Conservation (phyloP, 2,113 vertebrate genomes). For the Tinamus guttatus region DNA sequence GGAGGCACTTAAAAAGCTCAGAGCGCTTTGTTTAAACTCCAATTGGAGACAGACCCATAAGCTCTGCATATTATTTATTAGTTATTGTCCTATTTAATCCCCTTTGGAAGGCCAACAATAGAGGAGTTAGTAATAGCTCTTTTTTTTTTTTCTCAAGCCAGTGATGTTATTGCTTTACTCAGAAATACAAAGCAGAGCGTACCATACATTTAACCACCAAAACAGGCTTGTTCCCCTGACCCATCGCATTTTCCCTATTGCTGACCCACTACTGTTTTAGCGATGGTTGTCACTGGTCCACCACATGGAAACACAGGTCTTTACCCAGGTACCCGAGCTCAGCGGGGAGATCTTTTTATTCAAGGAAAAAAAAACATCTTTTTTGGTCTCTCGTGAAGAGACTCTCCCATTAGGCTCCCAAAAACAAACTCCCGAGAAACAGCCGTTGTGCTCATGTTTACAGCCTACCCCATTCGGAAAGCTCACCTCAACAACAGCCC, state of each 20-base stretch:
- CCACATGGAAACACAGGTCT: neutral
- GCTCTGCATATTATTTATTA: slow-evolving; percentile 40
- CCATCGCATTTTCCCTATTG: neutral
- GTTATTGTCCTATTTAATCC: slow-evolving; percentile 64
- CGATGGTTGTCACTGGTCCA: too few species aligned
- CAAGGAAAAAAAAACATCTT: too few species aligned
- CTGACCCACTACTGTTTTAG: neutral
- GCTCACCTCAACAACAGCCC: neutral
- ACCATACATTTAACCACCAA: neutral
- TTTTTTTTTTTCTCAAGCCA: neutral
- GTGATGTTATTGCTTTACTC: neutral
- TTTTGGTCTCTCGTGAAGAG: neutral
- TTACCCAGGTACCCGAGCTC: neutral
- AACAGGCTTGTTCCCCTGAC: neutral
- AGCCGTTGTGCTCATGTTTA: accelerated
- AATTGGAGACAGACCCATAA: slow-evolving; percentile 54
- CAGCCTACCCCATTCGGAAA: accelerated
- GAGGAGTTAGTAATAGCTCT: neutral
- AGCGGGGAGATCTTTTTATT: accelerated
- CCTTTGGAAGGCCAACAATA: slow-evolving; percentile 58
- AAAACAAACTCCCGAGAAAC: neutral
- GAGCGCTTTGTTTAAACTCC: slow-evolving; percentile 44
- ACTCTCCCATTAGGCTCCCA: accelerated
- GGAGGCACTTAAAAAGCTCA: slow-evolving; percentile 41
- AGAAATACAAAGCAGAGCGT: neutral